A percentile compares a stretch with the other conserved stretches of the same genome.
phyloP scores from a whole-genome alignment of 1,140 invertebrate genomes.

The Cataglyphis hispanica region DNA sequence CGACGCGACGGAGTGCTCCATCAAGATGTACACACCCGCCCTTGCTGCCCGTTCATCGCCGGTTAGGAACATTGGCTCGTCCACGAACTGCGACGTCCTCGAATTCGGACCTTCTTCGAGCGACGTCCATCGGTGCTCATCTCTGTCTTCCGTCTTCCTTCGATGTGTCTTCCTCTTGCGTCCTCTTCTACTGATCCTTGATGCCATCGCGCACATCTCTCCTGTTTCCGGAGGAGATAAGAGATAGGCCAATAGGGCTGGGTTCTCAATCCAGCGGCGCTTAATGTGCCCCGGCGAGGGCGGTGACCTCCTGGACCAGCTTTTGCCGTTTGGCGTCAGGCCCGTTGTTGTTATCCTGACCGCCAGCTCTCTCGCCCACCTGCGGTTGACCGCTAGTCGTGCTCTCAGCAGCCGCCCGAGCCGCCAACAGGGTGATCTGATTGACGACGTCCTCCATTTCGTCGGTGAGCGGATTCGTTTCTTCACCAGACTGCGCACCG shows the following conservation, averaged over 20 bases:
- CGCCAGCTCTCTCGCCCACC: constrained; percentile 46
- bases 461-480: constrained; percentile 89
- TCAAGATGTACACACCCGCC: constrained; percentile 43
- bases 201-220: not conserved
- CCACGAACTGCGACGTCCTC: constrained; percentile 66
- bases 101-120: constrained; percentile 59
- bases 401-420: constrained; percentile 88
- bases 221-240: not conserved
- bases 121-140: constrained; percentile 55
- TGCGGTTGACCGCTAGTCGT: constrained; percentile 75
- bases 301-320: constrained; percentile 82
- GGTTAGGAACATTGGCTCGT: constrained; percentile 72
- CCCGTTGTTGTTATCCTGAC: constrained; percentile 83
- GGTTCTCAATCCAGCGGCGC: not conserved
- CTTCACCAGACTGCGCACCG: constrained; percentile 81
- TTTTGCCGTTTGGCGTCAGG: constrained; percentile 82
- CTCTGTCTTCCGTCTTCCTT: not conserved
- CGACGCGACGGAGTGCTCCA: constrained; percentile 41
- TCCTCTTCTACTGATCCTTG: constrained; percentile 3
- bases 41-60: constrained; percentile 64
- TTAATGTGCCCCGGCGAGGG: constrained; percentile 81
- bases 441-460: constrained; percentile 95
- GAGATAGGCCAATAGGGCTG: not conserved
- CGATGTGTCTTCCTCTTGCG: not conserved
- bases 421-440: constrained; percentile 92